phyloP scores from a whole-genome alignment of 2,888 invertebrate species.

The Brachyptera risi region DNA sequence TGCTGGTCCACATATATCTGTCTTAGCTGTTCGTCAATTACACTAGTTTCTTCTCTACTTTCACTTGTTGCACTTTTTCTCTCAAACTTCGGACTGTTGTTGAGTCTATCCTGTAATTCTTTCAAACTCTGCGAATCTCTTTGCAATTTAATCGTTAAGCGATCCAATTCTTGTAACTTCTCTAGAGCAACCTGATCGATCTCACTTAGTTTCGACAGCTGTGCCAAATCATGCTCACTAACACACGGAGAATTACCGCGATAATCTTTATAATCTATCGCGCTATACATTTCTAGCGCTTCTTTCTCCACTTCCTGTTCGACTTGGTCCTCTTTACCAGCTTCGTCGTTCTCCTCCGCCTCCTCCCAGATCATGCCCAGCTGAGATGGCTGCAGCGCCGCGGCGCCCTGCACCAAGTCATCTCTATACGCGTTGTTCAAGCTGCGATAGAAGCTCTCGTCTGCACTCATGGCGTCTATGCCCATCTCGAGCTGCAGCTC shows the following conservation, averaged over 20 bases:
- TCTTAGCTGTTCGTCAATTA: slow-evolving; percentile 65
- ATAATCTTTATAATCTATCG: slow-evolving; percentile 75
- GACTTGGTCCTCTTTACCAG: slow-evolving; percentile 32
- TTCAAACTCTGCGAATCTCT: slow-evolving; percentile 74
- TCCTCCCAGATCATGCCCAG: slow-evolving; percentile 86
- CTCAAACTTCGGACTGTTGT: slow-evolving; percentile 17
- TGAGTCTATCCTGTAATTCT: slow-evolving; percentile 62
- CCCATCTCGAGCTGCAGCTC: slow-evolving; percentile 43
- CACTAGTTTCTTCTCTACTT: slow-evolving; percentile 57
- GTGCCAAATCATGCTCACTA: slow-evolving; percentile 72
- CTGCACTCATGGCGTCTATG: slow-evolving; percentile 44
- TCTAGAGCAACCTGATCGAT: slow-evolving; percentile 74
- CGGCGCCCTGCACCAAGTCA: slow-evolving; percentile 59
- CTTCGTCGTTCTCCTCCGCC: slow-evolving; percentile 66
- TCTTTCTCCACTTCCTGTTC: slow-evolving; percentile 41
- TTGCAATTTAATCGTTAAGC: slow-evolving; percentile 69
- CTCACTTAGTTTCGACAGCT: slow-evolving; percentile 68
- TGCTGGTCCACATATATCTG: slow-evolving; percentile 61
- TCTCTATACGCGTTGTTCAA: slow-evolving; percentile 84
- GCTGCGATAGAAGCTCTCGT: slow-evolving; percentile 84
- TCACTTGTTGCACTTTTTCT: slow-evolving; percentile 6
- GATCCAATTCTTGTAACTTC: slow-evolving; percentile 73
- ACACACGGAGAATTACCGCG: slow-evolving; percentile 69
- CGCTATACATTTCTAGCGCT: slow-evolving; percentile 64
- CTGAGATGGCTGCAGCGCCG: slow-evolving; percentile 59